Evolutionary conservation across 2,797 vertebrate species (phyloP).

Genomic region (Petrocephalus sullivani): DNA sequence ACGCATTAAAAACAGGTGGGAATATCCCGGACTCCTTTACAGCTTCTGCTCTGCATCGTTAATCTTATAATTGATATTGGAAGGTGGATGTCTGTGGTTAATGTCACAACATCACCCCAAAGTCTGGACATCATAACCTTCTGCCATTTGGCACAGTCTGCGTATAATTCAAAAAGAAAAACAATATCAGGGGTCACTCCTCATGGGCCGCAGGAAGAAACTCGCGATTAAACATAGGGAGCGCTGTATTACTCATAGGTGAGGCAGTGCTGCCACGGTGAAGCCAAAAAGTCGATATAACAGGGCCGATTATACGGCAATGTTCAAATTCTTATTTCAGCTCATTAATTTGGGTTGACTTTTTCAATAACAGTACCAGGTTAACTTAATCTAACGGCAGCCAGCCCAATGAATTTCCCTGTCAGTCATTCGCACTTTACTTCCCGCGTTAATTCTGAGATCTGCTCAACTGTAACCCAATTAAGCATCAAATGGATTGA

Average conservation of each 20-base stretch:
- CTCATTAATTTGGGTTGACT: conserved; percentile 63
- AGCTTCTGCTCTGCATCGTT: background rate
- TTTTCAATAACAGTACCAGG: conserved; percentile 61
- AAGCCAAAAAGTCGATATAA: conserved; percentile 26
- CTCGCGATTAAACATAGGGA: background rate
- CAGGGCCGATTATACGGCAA: conserved; percentile 39
- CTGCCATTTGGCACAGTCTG: background rate
- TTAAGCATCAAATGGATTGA: conserved; percentile 65
- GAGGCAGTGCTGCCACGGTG: conserved; percentile 9
- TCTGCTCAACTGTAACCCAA: conserved; percentile 62
- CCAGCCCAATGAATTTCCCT: conserved; percentile 65
- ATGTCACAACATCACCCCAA: background rate
- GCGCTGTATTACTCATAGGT: background rate
- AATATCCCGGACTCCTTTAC: background rate
- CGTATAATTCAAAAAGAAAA: background rate
- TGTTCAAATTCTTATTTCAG: conserved; percentile 56
- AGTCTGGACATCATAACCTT: background rate
- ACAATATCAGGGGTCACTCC: background rate
- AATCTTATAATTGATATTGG: background rate
- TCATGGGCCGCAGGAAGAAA: background rate
- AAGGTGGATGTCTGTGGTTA: background rate
- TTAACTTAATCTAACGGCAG: conserved; percentile 66
- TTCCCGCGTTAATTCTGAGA: conserved; percentile 54
- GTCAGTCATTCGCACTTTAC: conserved; percentile 61
- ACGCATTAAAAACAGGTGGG: background rate